Base-by-base conservation (phyloP, 2,113 vertebrate species). In the Pluvianellus socialis region DNA sequence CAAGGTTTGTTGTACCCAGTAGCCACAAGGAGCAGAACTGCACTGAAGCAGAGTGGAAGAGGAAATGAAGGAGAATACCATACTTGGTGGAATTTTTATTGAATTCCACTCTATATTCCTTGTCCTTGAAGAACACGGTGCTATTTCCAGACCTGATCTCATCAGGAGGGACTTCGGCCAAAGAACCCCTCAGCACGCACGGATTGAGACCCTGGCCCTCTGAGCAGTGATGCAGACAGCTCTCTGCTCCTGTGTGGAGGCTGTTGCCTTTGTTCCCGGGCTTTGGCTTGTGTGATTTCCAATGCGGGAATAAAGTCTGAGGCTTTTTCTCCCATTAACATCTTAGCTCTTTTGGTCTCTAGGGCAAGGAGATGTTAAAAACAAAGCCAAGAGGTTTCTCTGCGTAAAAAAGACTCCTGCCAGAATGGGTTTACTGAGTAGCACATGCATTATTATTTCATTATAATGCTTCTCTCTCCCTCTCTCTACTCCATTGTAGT, bases 51-150 rank as follows among this genome's bases (percentile, higher is more conserved):
- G 27, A 79, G 49, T 28, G 32, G 62, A 81, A 92, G 42, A 94
- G 94, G 94, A 97, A 95, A 95, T 92, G 56, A 94, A 97, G 56
- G 65, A 92, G 66, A 87, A 94, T 87, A 92, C 47, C 72, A 77
- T 24, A 58, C 35, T 72, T 3, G 0, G 27, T 84, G 86, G 73
- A 96, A 89, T 91, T 94, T 94, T 92, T 95, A 75, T 91, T 89
- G 62, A 94, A 92, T 82, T 92, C 73, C 70, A 75, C 4, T 61
- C 47, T 79, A 10, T 75, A 81, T 56, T 79, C 30, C 70, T 73
- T 50, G 32, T 79, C 68, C 35, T 67, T 55, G 80, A 94, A 89
- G 52, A 92, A 53, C 3, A 5, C 1, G 1, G 10, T 42, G 21
- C 38, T 92, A 27, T 79, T 86, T 79, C 45, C 49, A 87, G 86